These are phyloP conservation scores for Choristoneura rosaceana DNA, from an alignment of 2,888 invertebrate genomes.

Conservation along the genomic window DNA sequence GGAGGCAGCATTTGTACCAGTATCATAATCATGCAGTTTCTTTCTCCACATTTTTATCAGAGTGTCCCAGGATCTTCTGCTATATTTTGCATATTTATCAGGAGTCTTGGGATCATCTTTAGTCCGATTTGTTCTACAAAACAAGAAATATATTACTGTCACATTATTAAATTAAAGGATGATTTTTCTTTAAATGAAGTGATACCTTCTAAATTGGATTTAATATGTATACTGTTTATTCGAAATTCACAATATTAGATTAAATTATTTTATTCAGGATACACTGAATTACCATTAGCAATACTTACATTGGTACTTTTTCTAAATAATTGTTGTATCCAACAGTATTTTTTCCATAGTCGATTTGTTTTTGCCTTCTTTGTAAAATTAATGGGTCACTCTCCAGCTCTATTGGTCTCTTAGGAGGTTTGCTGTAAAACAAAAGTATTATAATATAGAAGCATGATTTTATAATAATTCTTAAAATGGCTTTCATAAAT, in stretches of 20 bases:
- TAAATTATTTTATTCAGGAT: not conserved
- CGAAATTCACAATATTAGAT: no score
- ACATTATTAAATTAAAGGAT: not conserved
- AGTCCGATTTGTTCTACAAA: conserved; percentile 84
- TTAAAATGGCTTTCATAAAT: no score
- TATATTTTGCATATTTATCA: conserved; percentile 94
- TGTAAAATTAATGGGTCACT: conserved; percentile 89
- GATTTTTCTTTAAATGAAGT: no score
- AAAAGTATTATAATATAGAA: not conserved
- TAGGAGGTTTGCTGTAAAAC: conserved; percentile 55
- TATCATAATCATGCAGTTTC: conserved; percentile 92
- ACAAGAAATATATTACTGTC: not conserved
- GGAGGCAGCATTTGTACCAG: conserved; percentile 56
- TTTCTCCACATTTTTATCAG: conserved; percentile 95
- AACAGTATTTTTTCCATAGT: conserved; percentile 96
- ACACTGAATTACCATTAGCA: not conserved
- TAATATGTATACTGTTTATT: no score
- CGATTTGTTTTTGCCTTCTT: conserved; percentile 96
- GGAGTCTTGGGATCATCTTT: conserved; percentile 95
- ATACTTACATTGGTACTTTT: conserved; percentile 88
- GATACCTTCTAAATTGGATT: no score
- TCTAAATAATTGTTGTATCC: conserved; percentile 92
- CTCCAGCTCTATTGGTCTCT: conserved; percentile 83
- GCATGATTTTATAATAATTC: no score
- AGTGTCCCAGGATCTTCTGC: conserved; percentile 96